Evolutionary conservation across 2,888 invertebrate genomes (phyloP).

Genomic region (Drosophila anomelani): DNA sequence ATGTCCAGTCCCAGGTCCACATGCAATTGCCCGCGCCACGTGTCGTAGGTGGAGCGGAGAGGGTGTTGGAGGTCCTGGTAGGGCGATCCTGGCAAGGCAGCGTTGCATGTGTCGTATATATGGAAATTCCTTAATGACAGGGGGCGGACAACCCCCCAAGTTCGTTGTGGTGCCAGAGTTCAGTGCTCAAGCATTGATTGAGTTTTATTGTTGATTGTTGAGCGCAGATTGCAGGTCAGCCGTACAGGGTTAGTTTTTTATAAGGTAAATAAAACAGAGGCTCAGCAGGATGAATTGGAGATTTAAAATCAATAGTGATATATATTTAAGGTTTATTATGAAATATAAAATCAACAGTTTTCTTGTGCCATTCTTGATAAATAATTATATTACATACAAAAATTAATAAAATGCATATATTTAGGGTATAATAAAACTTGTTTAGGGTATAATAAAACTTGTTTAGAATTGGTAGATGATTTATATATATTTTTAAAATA

Average conservation of each 20-base stretch:
- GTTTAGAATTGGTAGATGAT: too few species aligned
- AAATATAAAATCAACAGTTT: too few species aligned
- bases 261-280: conserved; percentile 2
- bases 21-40: conserved; percentile 42
- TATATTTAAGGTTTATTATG: too few species aligned
- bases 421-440: too few species aligned
- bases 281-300: neutral
- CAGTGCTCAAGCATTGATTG: conserved; percentile 55
- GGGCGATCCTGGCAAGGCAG: neutral
- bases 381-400: too few species aligned
- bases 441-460: too few species aligned
- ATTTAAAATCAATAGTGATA: neutral
- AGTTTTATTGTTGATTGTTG: conserved; percentile 54
- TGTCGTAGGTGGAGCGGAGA: conserved; percentile 1
- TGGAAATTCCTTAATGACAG: conserved; percentile 69
- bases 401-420: neutral
- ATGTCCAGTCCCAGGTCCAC: conserved; percentile 29
- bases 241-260: conserved; percentile 27
- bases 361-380: too few species aligned
- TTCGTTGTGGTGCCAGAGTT: conserved; percentile 37
- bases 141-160: conserved; percentile 53
- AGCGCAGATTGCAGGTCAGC: conserved; percentile 41
- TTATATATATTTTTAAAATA: neutral
- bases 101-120: conserved; percentile 67
- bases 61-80: neutral